Conservation (phyloP, 2,113 vertebrate genomes). For the Hypanus sabinus region DNA sequence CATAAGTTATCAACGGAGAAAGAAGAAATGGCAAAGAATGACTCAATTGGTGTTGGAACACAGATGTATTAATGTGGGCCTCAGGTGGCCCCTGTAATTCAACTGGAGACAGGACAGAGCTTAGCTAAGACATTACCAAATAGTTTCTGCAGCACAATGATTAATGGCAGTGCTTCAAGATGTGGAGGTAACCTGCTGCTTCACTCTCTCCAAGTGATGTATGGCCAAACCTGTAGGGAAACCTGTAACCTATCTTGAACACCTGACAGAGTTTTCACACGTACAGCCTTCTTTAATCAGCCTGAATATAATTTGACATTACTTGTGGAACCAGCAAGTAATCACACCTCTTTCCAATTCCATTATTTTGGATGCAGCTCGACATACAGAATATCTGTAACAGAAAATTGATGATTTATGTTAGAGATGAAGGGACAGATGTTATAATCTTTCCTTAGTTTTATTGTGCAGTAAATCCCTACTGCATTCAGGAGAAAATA, state of each 20-base stretch:
- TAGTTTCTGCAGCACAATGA: background rate
- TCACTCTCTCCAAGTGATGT: background rate
- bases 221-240: background rate
- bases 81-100: background rate
- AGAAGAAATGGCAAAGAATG: background rate
- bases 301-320: conserved; percentile 8
- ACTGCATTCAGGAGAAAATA: background rate
- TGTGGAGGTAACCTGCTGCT: background rate
- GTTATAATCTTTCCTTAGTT: background rate
- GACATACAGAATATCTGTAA: background rate
- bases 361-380: conserved; percentile 6
- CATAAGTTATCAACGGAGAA: background rate
- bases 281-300: background rate
- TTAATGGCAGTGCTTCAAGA: conserved; percentile 16
- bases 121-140: background rate
- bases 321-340: background rate
- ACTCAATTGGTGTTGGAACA: background rate
- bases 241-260: background rate
- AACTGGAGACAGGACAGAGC: background rate
- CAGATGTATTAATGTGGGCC: background rate
- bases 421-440: conserved; percentile 6
- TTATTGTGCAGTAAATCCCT: conserved; percentile 6
- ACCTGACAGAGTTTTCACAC: background rate
- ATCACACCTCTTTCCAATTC: background rate
- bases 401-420: background rate